Percentiles rank a stretch among this genome's conserved stretches.
Conservation (phyloP, 2,797 vertebrate genomes). For the Leptatherina wallacei region DNA sequence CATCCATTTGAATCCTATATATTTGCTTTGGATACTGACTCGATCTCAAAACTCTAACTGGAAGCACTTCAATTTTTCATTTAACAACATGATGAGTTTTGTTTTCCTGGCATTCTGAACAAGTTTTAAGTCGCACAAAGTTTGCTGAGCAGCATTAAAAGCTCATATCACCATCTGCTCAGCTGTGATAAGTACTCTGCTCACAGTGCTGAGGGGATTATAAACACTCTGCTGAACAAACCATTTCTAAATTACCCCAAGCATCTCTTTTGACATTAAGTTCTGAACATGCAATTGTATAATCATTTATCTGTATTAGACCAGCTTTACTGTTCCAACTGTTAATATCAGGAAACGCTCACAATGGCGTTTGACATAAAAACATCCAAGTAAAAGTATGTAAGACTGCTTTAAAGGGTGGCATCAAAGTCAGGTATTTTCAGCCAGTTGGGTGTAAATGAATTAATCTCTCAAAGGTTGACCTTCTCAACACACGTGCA, state of each 20-base stretch:
- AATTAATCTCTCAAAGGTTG: background rate
- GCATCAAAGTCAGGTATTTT: background rate
- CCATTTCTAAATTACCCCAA: background rate
- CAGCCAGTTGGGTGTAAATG: background rate
- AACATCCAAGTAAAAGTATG: background rate
- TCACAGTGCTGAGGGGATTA: slow-evolving; percentile 1
- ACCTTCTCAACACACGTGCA: background rate
- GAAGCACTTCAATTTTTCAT: background rate
- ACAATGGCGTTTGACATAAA: background rate
- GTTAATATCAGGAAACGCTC: background rate
- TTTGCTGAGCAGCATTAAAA: background rate
- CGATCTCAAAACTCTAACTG: background rate
- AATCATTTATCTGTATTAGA: background rate
- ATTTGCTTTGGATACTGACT: background rate
- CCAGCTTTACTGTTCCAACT: background rate
- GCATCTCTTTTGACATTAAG: background rate
- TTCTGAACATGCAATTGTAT: background rate
- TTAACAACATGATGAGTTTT: background rate
- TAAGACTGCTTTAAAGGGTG: background rate
- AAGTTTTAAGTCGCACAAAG: background rate
- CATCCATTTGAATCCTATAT: no score
- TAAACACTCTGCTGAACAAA: slow-evolving; percentile 2
- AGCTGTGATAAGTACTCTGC: slow-evolving; percentile 5
- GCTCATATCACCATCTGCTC: slow-evolving; percentile 6
- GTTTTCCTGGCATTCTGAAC: background rate